These are phyloP conservation scores for Trachelipus rathkii DNA, from an alignment of 1,140 invertebrate species.

Conservation along the genomic window DNA sequence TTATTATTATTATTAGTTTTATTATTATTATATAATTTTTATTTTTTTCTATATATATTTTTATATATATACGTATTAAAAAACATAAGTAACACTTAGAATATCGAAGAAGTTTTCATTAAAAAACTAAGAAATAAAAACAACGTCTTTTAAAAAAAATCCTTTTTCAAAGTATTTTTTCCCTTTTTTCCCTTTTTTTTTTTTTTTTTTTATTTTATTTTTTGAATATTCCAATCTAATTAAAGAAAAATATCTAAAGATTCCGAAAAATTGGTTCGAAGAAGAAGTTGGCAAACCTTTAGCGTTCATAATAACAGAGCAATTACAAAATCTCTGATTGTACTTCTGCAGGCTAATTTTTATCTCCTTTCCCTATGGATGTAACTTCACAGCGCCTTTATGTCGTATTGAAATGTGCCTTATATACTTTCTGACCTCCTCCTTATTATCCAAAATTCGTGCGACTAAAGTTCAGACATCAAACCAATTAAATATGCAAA, in stretches of 20 bases:
- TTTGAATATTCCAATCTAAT: conserved; percentile 4
- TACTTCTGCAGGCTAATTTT: conserved; percentile 41
- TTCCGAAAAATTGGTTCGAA: background rate
- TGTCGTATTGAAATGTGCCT: conserved; percentile 38
- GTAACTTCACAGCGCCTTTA: conserved; percentile 39
- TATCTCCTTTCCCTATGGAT: conserved; percentile 27
- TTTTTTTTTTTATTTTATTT: too few relatives aligned
- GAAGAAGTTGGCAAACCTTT: background rate
- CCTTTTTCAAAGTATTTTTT: too few relatives aligned
- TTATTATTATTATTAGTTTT: too few relatives aligned
- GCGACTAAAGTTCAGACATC: conserved; percentile 43
- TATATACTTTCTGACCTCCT: background rate
- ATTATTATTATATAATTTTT: too few relatives aligned
- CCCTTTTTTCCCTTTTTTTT: background rate
- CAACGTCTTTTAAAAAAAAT: too few relatives aligned
- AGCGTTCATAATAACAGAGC: conserved; percentile 40
- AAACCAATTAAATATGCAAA: conserved; percentile 44
- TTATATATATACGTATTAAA: too few relatives aligned
- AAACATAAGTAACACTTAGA: too few relatives aligned
- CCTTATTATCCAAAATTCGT: conserved; percentile 34
- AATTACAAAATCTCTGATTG: conserved; percentile 44
- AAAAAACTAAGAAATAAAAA: background rate
- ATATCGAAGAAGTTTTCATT: too few relatives aligned
- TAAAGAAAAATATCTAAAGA: conserved; percentile 1
- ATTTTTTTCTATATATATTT: too few relatives aligned